Evolutionary conservation across 2,797 vertebrate species (phyloP).

Genomic region (Heterohyrax brucei): DNA sequence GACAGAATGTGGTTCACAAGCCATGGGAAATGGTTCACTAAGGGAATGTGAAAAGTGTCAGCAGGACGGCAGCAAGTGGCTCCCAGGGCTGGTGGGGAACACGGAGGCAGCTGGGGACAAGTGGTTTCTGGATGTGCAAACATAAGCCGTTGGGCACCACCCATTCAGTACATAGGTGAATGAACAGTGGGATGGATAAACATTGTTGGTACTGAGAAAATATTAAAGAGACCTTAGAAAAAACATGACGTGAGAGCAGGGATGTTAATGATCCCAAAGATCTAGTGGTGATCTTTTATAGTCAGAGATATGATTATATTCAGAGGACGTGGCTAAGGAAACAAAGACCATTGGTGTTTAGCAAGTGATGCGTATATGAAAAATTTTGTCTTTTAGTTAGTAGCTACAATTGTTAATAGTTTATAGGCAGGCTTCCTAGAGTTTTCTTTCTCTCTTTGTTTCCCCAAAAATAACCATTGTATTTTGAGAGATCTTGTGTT

Average conservation of each 20-base stretch:
- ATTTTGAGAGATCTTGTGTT: conserved; percentile 33
- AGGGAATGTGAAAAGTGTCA: conserved; percentile 34
- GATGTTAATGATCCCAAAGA: not conserved
- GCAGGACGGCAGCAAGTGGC: not conserved
- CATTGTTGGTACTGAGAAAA: not conserved
- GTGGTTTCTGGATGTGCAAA: not conserved
- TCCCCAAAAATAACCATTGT: not conserved
- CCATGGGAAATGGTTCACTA: conserved; percentile 59
- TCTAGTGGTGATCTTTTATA: not conserved
- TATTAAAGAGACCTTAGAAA: not conserved
- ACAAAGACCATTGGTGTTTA: not conserved
- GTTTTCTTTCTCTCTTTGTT: not conserved
- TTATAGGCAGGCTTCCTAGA: conserved; percentile 22
- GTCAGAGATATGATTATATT: not conserved
- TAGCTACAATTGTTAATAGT: not conserved
- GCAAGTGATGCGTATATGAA: not conserved
- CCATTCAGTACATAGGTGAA: not conserved
- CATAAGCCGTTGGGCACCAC: not conserved
- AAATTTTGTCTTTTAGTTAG: conserved; percentile 43
- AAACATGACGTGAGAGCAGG: not conserved
- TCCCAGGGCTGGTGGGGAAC: not conserved
- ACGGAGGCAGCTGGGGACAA: not conserved
- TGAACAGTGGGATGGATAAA: not conserved
- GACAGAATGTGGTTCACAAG: conserved; percentile 73
- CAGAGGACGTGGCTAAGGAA: conserved; percentile 27